phyloP scores from a whole-genome alignment of 2,113 vertebrate species.

The Gasterosteus nipponicus region DNA sequence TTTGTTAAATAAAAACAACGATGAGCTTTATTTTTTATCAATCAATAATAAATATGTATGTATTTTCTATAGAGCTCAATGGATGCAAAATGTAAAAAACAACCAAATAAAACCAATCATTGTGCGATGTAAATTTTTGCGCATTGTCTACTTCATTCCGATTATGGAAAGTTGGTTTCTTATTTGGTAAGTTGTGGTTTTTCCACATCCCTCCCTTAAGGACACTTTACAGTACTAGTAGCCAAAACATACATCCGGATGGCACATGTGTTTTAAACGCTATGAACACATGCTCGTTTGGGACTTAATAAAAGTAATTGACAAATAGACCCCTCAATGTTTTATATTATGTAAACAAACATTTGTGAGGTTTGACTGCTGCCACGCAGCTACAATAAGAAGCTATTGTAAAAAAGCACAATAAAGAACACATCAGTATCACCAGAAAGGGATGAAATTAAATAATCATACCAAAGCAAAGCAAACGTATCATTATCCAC shows the following conservation, averaged over 20 bases:
- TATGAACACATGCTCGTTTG: conserved; percentile 32
- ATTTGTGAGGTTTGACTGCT: conserved; percentile 4
- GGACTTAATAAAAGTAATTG: neutral
- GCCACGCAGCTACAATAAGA: neutral
- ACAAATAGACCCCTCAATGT: neutral
- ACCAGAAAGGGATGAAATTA: conserved; percentile 29
- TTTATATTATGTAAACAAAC: conserved; percentile 28
- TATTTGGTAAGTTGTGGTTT: neutral
- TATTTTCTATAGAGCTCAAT: conserved; percentile 37
- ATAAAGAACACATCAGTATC: conserved; percentile 36
- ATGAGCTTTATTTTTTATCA: conserved; percentile 60
- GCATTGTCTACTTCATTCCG: neutral
- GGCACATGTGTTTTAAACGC: conserved; percentile 17
- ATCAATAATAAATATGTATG: conserved; percentile 47
- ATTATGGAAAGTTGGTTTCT: neutral
- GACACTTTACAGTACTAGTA: conserved; percentile 54
- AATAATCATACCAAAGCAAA: neutral
- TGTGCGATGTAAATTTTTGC: neutral
- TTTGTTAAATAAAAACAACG: conserved; percentile 44
- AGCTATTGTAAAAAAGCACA: conserved; percentile 20
- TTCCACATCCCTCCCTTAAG: conserved; percentile 12
- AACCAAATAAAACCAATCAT: conserved; percentile 10
- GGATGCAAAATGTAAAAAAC: conserved; percentile 41
- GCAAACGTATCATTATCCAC: conserved; percentile 17
- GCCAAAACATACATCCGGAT: conserved; percentile 34